Percentiles rank a stretch among this genome's conserved stretches.
phyloP scores from a whole-genome alignment of 2,113 vertebrate genomes.

The Oreochromis niloticus region DNA sequence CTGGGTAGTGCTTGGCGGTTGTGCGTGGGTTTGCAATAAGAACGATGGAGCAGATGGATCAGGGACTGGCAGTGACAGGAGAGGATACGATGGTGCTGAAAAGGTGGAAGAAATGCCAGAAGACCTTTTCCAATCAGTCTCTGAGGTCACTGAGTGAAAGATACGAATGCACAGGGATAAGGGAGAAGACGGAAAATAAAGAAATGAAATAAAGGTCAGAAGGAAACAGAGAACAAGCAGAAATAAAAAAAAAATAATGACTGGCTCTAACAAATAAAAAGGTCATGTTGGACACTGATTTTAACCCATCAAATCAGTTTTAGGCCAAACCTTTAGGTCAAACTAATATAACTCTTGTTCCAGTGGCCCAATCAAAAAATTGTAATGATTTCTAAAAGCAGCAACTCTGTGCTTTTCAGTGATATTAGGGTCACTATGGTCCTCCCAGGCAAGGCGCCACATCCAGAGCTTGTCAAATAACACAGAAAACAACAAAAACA shows the following conservation, averaged over 20 bases:
- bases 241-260: background rate
- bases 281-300: background rate
- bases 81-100: conserved; percentile 8
- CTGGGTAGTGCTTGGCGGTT: background rate
- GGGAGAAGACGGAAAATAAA: background rate
- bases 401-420: background rate
- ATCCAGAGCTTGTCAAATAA: background rate
- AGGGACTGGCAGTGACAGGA: conserved; percentile 3
- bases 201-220: background rate
- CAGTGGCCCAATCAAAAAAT: rapidly evolving
- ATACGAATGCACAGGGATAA: background rate
- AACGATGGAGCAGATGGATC: background rate
- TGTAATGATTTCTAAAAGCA: background rate
- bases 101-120: conserved; percentile 34
- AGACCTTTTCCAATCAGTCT: conserved; percentile 31
- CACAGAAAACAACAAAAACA: background rate
- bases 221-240: background rate
- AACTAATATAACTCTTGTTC: background rate
- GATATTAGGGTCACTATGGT: background rate
- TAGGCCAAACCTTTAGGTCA: background rate
- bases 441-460: background rate
- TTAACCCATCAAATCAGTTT: background rate
- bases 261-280: background rate
- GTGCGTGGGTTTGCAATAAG: background rate
- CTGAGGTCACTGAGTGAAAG: conserved; percentile 35